These are phyloP conservation scores for Cebidichthys violaceus DNA, from an alignment of 2,113 vertebrate genomes.

Conservation along the genomic window DNA sequence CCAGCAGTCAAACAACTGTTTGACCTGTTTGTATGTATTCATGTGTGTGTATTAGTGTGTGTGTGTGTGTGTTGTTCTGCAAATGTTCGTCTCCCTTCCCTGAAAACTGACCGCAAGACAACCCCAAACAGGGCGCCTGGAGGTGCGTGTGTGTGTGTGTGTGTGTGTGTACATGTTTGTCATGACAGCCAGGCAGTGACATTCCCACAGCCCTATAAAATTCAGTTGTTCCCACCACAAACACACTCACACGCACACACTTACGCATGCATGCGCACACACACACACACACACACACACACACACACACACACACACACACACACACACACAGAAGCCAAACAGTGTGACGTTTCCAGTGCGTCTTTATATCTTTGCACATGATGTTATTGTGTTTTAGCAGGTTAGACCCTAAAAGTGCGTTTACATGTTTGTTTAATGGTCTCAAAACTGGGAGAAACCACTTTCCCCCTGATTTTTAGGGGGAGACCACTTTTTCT, in stretches of 20 bases:
- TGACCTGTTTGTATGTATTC: no score
- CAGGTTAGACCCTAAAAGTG: neutral
- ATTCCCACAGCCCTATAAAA: constrained; percentile 17
- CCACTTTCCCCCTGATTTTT: neutral
- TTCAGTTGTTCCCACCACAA: neutral
- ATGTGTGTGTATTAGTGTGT: constrained; percentile 2
- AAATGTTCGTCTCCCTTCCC: constrained; percentile 49
- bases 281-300: neutral
- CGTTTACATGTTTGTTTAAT: neutral
- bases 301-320: neutral
- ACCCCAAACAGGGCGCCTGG: constrained; percentile 52
- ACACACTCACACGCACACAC: constrained; percentile 8
- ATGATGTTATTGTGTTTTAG: neutral
- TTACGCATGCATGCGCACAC: neutral
- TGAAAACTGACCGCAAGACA: constrained; percentile 65
- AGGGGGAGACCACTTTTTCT: neutral
- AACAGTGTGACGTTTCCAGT: neutral
- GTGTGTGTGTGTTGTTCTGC: constrained; percentile 6
- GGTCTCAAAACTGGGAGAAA: neutral
- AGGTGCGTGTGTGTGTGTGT: constrained; percentile 39
- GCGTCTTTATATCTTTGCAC: neutral
- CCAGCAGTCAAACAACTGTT: constrained; percentile 1
- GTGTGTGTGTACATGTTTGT: constrained; percentile 1
- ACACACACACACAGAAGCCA: neutral
- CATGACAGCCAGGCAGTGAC: constrained; percentile 39